A percentile compares a stretch with the other conserved stretches of the same genome.
Conservation (phyloP, 2,797 vertebrate genomes). For the Champsocephalus esox region DNA sequence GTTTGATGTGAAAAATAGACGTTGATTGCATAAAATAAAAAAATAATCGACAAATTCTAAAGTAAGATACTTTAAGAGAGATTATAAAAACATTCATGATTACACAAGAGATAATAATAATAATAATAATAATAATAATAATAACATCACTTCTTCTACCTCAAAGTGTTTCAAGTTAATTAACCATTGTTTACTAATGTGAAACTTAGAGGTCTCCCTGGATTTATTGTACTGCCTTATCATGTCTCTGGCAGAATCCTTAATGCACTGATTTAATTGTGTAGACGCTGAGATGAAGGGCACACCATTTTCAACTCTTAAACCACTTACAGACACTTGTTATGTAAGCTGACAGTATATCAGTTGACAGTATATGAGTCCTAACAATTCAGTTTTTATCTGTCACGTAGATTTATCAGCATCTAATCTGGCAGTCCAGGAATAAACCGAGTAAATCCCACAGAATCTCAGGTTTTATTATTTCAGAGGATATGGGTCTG, state of each 20-base stretch:
- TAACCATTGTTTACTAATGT: not conserved
- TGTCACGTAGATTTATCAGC: slow-evolving; percentile 5
- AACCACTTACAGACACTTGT: slow-evolving; percentile 7
- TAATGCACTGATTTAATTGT: slow-evolving; percentile 24
- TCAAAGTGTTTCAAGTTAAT: not conserved
- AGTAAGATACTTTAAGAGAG: too few species aligned
- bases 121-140: not conserved
- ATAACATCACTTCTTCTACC: slow-evolving; percentile 1
- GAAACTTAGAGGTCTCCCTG: not conserved
- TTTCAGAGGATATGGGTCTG: slow-evolving; percentile 23
- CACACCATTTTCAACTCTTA: not conserved
- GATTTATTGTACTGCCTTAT: slow-evolving; percentile 13
- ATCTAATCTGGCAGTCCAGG: not conserved
- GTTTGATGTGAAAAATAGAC: slow-evolving; percentile 13
- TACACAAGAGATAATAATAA: not conserved
- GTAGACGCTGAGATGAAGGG: not conserved
- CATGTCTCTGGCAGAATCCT: not conserved
- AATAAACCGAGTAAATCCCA: slow-evolving; percentile 12
- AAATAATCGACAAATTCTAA: not conserved
- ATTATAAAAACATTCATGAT: slow-evolving; percentile 4
- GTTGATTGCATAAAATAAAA: not conserved
- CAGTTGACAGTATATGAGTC: slow-evolving; percentile 11
- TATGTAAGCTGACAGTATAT: not conserved
- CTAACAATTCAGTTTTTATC: not conserved
- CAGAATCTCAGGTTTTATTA: slow-evolving; percentile 26